Base-by-base conservation (phyloP, 2,888 invertebrate species). In the Pachliopta kotzebuea region DNA sequence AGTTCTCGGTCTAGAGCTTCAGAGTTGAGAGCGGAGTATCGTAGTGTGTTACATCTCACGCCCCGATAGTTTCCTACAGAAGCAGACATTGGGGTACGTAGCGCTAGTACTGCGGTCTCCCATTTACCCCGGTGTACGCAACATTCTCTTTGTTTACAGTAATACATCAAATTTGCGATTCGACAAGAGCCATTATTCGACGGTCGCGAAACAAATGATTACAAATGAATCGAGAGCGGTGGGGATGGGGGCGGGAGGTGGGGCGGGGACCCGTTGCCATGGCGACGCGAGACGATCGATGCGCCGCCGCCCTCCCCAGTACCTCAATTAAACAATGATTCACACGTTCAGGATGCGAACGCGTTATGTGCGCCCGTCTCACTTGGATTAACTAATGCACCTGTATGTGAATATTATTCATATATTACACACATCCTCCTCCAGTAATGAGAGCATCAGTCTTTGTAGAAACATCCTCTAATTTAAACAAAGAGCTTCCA, bases 171-270 rank as follows among this genome's bases (percentile, higher is more conserved):
- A 86, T 85, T 85, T 79, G 75, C 79, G 76, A 78, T 87, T 85
- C 84, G 85, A 86, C 82, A 81, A 83, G 79, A 76, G 76, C 84
- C 85, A 84, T 87, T 86, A 88, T 89, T 84, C 84, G 86, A 84
- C 78, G 81, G 83, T 81, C 78, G 83, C 84, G 87, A 90, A 91
- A 90, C 90, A 91, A 91, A 91, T 89, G 90, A 90, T 90, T 87
- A 90, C 90, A 90, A 90, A 90, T 90, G 90, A 88, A 88, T 85
- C 81, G 78, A 82, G 72, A 76, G 76, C 74, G 73, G 65, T 50
- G 72, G 71, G 79, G 66, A 74, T 73, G 73, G 50, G 21, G 73
- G 73, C 56, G 56, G 72, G 71, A 79, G 67, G 75, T 72, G 73
- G 71, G 66, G 69, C 64, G 69, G 72, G 73, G 74, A 76, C 63